Base-by-base conservation (phyloP, 2,888 invertebrate species). In the Thera britannica region DNA sequence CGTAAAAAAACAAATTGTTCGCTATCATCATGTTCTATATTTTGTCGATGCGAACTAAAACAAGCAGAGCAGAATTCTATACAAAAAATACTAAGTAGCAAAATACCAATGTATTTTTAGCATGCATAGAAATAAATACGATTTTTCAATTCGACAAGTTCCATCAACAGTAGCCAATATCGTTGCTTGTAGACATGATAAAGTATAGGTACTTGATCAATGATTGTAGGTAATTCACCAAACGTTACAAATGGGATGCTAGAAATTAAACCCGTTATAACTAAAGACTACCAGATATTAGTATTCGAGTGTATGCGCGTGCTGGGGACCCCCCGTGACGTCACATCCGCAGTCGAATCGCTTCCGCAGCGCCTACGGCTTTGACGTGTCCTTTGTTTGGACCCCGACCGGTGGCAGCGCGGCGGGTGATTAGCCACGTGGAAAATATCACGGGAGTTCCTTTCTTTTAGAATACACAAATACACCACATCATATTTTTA, bases 271-370 rank as follows among this genome's bases (percentile, higher is more conserved):
- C 36, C 59, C 12, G 46, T 49, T 62, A 58, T 65, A 54, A 9
- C 34, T 65, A 61, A 58, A 34, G 34, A 3, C 12, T 52, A 9
- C 7, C 23, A 2, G 7, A 51, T 34, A 52, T 52, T 52, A 34
- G 52, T 52, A 52, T 59, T 59, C 23, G 55, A 36, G 56, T 69
- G 68, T 58, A 62, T 12, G n/a, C 56, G 65, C 59, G 56, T 58
- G 58, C 38, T 56, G 58, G 63, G 69, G 66, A 57, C 77, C 84
- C 82, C 84, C 87, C 78, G 82, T 88, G 87, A 88, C 88, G 85
- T 88, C 87, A 90, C 85, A 87, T 92, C 92, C 92, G 90, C 84
- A 84, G 88, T 85, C 87, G 84, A 90, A 92, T 88, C 88, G 83
- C 81, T 91, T 92, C 93, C 93, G 91, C 85, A 85, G 84, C 89